Base-by-base conservation (phyloP, 2,888 invertebrate species). In the Octonoba sinensis region DNA sequence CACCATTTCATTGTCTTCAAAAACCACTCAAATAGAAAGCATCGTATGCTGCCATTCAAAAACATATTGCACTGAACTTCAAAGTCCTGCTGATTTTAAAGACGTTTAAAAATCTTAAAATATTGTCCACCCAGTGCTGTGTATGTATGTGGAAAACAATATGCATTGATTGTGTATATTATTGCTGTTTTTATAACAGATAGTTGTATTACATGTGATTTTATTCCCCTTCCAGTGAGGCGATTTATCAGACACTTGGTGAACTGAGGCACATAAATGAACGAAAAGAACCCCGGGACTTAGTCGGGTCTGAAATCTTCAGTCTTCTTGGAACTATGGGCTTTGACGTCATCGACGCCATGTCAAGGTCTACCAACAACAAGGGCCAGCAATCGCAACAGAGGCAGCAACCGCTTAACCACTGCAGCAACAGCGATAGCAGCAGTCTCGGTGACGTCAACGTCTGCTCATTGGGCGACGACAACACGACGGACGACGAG, bases 171-270 rank as follows among this genome's bases (percentile, higher is more conserved):
- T 36, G 36, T n/a, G n/a, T n/a, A n/a, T n/a, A n/a, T n/a, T n/a
- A n/a, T 36, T 36, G 36, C 6, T 36, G 36, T 6, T 1, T 36
- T 36, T 36, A 11, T 36, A n/a, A 36, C 36, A 4, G 36, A 36
- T 36, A 8, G 6, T n/a, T 57, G 4, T 57, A 20, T 65, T 49
- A 49, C 24, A 47, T 18, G n/a, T 8, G 2, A 57, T 22, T 44
- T 13, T 57, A 49, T 59, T 65, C n/a, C 51, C 15, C 20, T 44
- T 81, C 65, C 60, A 84, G 83, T 24, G 86, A 86, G 60, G 85
- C 85, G 11, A 85, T 86, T n/a, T 82, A 84, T 60, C 85, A 86
- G 65, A 85, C 85, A 0, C 62, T 86, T 12, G 66, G 76, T 15
- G 86, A 86, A 66, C 75, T 86, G 6, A 62, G 86, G 49, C 76